These are phyloP conservation scores for Anguilla marmorata DNA, from an alignment of 2,797 vertebrate species.

Conservation along the genomic window DNA sequence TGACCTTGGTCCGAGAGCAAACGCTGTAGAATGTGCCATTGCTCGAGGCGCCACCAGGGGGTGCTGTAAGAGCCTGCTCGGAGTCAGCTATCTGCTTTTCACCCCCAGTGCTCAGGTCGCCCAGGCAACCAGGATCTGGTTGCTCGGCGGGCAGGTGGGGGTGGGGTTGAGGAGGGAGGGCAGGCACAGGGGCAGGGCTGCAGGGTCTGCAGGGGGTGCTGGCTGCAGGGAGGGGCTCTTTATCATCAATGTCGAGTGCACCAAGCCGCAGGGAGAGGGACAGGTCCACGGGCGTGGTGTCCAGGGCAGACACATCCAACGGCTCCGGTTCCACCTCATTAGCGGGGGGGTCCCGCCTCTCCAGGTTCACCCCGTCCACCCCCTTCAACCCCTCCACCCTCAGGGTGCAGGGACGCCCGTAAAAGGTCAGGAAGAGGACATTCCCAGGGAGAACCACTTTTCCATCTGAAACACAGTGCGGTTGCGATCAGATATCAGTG, in stretches of 20 bases:
- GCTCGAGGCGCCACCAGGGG: conserved; percentile 55
- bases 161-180: conserved; percentile 34
- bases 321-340: conserved; percentile 21
- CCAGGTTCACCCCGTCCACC: conserved; percentile 72
- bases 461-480: conserved; percentile 67
- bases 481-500: background rate
- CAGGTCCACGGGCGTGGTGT: conserved; percentile 70
- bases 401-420: conserved; percentile 77
- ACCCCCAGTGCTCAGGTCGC: conserved; percentile 24
- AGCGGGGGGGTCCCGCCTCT: background rate
- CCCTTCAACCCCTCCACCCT: conserved; percentile 77
- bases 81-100: conserved; percentile 30
- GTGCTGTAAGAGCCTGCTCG: conserved; percentile 33
- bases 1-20: conserved; percentile 75
- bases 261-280: conserved; percentile 80
- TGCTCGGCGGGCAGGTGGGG: conserved; percentile 39
- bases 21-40: conserved; percentile 83
- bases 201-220: conserved; percentile 29
- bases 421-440: conserved; percentile 78
- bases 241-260: conserved; percentile 70
- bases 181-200: conserved; percentile 44
- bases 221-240: conserved; percentile 60
- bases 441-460: conserved; percentile 86
- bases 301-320: conserved; percentile 51
- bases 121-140: conserved; percentile 28